Evolutionary conservation across 2,797 vertebrate genomes (phyloP).

Genomic region (Chloroceryle inda): DNA sequence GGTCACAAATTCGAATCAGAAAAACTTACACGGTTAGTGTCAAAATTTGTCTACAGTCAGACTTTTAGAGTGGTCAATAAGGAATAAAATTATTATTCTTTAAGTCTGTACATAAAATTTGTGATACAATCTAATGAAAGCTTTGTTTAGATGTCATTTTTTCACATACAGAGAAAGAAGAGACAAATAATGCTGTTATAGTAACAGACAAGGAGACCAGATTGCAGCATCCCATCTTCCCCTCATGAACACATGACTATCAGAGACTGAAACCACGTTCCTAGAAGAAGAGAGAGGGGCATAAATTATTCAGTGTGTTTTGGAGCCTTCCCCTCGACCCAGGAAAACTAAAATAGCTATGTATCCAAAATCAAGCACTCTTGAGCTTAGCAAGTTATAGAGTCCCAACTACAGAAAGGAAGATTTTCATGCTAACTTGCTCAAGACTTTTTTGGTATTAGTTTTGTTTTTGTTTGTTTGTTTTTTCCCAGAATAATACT

Average conservation of each 20-base stretch:
- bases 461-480: not conserved
- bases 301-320: slow-evolving; percentile 17
- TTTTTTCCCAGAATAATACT: not conserved
- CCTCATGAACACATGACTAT: not conserved
- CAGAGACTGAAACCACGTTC: not conserved
- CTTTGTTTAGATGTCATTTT: not conserved
- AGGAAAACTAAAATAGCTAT: not conserved
- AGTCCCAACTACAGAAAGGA: not conserved
- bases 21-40: not conserved
- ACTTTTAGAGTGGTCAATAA: not conserved
- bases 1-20: not conserved
- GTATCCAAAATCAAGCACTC: not conserved
- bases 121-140: not conserved
- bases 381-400: not conserved
- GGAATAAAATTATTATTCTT: not conserved
- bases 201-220: not conserved
- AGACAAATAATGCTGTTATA: not conserved
- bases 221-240: not conserved
- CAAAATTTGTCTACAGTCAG: not conserved
- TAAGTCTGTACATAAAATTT: not conserved
- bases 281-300: not conserved
- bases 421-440: not conserved
- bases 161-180: not conserved
- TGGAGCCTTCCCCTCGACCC: not conserved
- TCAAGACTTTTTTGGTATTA: not conserved